Evolutionary conservation across 1,140 invertebrate genomes (phyloP).

Genomic region (Pogonomyrmex barbatus): DNA sequence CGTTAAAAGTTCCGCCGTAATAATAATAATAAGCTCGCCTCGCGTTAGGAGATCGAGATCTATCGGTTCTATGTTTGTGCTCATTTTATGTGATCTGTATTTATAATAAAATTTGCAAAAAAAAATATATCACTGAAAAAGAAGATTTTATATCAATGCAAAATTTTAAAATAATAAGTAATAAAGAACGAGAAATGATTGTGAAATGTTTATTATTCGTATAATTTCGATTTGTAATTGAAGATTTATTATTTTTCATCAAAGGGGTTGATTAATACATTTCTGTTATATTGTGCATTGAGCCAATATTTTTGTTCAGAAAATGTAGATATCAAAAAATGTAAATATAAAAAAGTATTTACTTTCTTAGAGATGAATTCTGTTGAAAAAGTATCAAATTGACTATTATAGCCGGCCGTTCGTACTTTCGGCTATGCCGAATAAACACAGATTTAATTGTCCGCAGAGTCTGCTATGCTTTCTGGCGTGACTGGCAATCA

Average conservation of each 20-base stretch:
- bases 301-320: not conserved
- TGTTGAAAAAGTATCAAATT: not conserved
- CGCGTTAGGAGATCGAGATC: not conserved
- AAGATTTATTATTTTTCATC: not conserved
- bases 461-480: not conserved
- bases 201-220: not conserved
- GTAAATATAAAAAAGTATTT: not conserved
- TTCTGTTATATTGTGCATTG: not conserved
- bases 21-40: not conserved
- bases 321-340: not conserved
- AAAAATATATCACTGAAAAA: not conserved
- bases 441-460: conserved; percentile 51
- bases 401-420: not conserved
- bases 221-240: not conserved
- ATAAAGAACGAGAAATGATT: not conserved
- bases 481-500: not conserved
- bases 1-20: conserved; percentile 49
- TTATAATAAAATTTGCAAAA: not conserved
- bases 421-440: not conserved
- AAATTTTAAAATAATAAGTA: conserved; percentile 2
- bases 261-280: not conserved
- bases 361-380: not conserved
- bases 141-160: not conserved
- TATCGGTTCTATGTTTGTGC: not conserved
- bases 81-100: not conserved